Evolutionary conservation across 2,888 invertebrate genomes (phyloP).

Genomic region (Pogonocherus hispidulus): DNA sequence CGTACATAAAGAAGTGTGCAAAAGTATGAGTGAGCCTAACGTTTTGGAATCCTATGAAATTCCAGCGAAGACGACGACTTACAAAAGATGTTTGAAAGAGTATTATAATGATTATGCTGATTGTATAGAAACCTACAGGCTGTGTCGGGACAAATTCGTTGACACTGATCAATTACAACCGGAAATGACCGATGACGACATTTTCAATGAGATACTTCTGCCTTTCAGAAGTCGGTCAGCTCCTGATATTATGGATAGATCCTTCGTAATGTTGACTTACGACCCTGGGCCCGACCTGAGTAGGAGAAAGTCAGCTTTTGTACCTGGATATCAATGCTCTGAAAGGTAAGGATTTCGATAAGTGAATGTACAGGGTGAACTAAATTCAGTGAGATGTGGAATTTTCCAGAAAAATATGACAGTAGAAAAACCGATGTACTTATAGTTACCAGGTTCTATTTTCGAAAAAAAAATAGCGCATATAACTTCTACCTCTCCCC

Average conservation of each 20-base stretch:
- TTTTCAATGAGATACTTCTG: slow-evolving; percentile 61
- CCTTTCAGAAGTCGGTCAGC: slow-evolving; percentile 72
- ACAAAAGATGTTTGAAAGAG: slow-evolving; percentile 68
- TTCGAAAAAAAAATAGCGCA: too few species aligned
- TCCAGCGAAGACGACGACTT: slow-evolving; percentile 44
- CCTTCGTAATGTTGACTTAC: slow-evolving; percentile 65
- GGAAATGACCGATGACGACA: slow-evolving; percentile 65
- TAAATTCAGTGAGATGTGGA: too few species aligned
- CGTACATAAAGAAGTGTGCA: slow-evolving; percentile 51
- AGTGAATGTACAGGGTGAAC: not conserved
- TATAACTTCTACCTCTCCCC: too few species aligned
- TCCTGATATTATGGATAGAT: slow-evolving; percentile 69
- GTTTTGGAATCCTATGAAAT: slow-evolving; percentile 57
- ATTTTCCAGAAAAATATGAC: too few species aligned
- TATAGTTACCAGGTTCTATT: too few species aligned
- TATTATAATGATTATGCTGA: slow-evolving; percentile 78
- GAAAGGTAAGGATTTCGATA: slow-evolving; percentile 46
- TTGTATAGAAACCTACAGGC: slow-evolving; percentile 70
- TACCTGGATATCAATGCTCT: slow-evolving; percentile 53
- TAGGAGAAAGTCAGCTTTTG: slow-evolving; percentile 72
- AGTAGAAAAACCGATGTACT: too few species aligned
- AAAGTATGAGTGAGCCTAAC: slow-evolving; percentile 63
- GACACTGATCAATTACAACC: slow-evolving; percentile 51
- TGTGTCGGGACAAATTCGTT: slow-evolving; percentile 53
- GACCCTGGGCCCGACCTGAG: slow-evolving; percentile 71